Evolutionary conservation across 2,113 vertebrate species (phyloP).

Genomic region (Eonycteris spelaea): DNA sequence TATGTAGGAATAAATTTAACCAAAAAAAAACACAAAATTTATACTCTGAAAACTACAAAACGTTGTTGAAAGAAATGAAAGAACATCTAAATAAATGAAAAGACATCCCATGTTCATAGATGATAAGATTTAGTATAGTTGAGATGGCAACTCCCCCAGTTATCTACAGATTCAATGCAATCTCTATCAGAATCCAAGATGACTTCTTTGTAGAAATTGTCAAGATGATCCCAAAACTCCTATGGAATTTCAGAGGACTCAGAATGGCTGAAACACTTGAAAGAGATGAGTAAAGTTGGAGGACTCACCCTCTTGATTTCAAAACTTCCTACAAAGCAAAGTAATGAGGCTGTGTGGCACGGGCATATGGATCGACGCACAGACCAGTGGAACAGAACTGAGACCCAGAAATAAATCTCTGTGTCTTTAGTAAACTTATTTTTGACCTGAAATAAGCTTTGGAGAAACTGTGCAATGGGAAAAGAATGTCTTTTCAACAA

Average conservation of each 20-base stretch:
- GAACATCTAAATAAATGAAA: not conserved
- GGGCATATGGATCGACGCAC: rapidly evolving
- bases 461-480: not conserved
- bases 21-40: not conserved
- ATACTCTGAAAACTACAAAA: not conserved
- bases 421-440: not conserved
- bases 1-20: not conserved
- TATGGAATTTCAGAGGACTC: not conserved
- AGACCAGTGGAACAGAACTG: not conserved
- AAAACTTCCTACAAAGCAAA: not conserved
- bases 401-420: not conserved
- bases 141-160: not conserved
- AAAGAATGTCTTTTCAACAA: not conserved
- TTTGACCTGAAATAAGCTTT: not conserved
- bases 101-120: not conserved
- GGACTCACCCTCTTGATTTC: not conserved
- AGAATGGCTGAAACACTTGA: not conserved
- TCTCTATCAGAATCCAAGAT: not conserved
- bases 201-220: not conserved
- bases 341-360: not conserved
- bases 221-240: not conserved
- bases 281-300: not conserved
- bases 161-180: not conserved
- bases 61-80: not conserved
- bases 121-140: not conserved